phyloP scores from a whole-genome alignment of 2,888 invertebrate species.

The Hydropsyche betteni region DNA sequence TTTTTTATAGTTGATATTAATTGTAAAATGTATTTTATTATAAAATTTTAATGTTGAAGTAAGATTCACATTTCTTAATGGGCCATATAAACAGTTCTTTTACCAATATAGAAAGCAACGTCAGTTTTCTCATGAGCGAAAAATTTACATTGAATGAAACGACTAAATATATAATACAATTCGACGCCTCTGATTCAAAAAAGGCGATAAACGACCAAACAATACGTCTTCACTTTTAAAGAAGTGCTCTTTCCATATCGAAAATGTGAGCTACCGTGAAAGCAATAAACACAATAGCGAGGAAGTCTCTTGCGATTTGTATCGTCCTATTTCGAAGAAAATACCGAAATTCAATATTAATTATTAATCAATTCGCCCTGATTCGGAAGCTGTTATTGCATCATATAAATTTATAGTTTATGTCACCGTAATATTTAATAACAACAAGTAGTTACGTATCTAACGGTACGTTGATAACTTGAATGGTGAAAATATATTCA shows the following conservation, averaged over 20 bases:
- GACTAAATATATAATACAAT: background rate
- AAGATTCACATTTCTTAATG: no score
- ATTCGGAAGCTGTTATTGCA: no score
- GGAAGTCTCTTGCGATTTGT: no score
- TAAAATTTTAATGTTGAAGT: no score
- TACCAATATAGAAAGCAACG: background rate
- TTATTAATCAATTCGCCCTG: no score
- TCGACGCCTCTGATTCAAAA: background rate
- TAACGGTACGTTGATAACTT: background rate
- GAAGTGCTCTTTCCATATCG: background rate
- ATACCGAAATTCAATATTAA: no score
- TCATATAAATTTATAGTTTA: no score
- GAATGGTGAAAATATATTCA: background rate
- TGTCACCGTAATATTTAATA: no score
- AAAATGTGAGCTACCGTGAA: background rate
- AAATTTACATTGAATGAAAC: conserved; percentile 21
- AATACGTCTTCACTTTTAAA: background rate
- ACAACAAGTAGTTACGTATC: no score
- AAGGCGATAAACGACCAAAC: background rate
- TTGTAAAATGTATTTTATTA: no score
- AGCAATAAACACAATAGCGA: background rate
- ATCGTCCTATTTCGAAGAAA: no score
- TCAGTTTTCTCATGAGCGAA: background rate
- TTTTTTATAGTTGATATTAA: background rate
- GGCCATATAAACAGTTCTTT: no score